Percentiles rank a stretch among this genome's conserved stretches.
These are phyloP conservation scores for Coturnix japonica DNA, from an alignment of 2,113 vertebrate genomes.

Conservation along the genomic window DNA sequence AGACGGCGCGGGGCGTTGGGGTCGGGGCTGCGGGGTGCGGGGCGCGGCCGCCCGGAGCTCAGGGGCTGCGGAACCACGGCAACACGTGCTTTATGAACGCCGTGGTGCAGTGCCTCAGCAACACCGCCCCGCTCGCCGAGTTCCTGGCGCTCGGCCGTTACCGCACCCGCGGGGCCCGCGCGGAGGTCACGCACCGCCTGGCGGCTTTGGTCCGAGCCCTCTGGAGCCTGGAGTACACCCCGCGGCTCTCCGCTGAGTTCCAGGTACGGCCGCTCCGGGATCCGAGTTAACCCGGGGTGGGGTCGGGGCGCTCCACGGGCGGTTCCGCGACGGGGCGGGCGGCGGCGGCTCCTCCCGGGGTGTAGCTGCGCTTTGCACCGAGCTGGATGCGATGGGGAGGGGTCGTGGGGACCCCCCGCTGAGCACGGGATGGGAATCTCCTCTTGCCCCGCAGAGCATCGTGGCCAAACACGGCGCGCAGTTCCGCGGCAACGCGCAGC, in stretches of 20 bases:
- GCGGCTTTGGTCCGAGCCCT: slow-evolving; percentile 90
- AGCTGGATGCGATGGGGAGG: background rate
- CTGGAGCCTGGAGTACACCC: slow-evolving; percentile 93
- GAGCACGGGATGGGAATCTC: background rate
- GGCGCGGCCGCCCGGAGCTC: slow-evolving; percentile 85
- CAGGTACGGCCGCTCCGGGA: slow-evolving; percentile 81
- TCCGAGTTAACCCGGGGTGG: too few species aligned
- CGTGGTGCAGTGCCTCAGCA: slow-evolving; percentile 94
- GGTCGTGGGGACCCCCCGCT: background rate
- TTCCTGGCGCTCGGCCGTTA: slow-evolving; percentile 85
- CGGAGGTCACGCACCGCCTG: slow-evolving; percentile 89
- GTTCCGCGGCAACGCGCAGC: slow-evolving; percentile 93
- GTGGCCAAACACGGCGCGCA: slow-evolving; percentile 92
- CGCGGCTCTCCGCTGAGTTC: slow-evolving; percentile 92
- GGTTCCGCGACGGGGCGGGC: too few species aligned
- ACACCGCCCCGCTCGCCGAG: slow-evolving; percentile 93
- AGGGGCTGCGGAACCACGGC: slow-evolving; percentile 93
- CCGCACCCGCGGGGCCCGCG: slow-evolving; percentile 55
- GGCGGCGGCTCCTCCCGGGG: too few species aligned
- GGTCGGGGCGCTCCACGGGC: too few species aligned
- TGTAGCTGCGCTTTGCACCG: background rate
- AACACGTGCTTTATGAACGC: slow-evolving; percentile 98
- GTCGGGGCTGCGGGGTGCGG: background rate
- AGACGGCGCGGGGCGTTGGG: slow-evolving; percentile 45
- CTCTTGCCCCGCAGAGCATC: slow-evolving; percentile 77